phyloP scores from a whole-genome alignment of 2,113 vertebrate species.

The Tragelaphus scriptus region DNA sequence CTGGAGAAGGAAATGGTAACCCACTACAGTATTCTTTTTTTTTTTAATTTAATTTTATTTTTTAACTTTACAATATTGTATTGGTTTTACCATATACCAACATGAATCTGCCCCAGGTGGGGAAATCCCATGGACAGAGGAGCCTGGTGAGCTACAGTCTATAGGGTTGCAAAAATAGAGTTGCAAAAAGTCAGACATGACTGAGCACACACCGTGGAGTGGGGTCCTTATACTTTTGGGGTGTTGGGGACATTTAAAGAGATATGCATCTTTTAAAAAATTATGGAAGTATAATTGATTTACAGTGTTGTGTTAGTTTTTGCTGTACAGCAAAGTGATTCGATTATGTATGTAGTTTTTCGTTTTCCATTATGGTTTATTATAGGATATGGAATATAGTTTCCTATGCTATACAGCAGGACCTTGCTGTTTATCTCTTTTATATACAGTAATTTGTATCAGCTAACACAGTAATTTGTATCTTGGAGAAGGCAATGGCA shows the following conservation, averaged over 20 bases:
- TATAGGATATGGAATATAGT: neutral
- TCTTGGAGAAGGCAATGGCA: no score
- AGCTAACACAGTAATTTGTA: neutral
- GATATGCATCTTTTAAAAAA: neutral
- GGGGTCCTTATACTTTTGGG: neutral
- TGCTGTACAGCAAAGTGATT: neutral
- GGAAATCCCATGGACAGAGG: neutral
- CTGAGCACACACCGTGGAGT: neutral
- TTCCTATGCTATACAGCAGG: neutral
- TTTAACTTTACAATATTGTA: no score
- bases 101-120: neutral
- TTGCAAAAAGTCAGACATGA: neutral
- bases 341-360: neutral
- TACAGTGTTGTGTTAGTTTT: neutral
- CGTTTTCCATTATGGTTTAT: neutral
- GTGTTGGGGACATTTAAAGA: neutral
- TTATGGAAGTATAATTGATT: neutral
- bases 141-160: neutral
- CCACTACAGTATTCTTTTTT: neutral
- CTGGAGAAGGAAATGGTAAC: neutral
- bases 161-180: neutral
- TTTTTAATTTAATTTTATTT: no score
- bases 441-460: neutral
- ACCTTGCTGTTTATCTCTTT: neutral
- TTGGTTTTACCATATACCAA: no score